Conservation (phyloP, 2,797 vertebrate species). For the Pampus argenteus region DNA sequence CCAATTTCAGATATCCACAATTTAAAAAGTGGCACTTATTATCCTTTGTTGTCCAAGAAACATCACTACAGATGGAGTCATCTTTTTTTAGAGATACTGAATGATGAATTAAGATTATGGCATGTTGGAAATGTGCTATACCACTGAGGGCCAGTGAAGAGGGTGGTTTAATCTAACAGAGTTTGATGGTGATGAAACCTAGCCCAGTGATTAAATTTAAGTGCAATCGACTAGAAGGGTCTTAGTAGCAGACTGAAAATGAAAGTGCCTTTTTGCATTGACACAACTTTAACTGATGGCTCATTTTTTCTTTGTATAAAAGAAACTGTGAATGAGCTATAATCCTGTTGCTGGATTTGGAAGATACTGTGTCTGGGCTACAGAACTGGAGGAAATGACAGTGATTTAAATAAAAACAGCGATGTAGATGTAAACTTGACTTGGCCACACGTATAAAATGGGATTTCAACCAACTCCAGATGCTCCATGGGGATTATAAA, state of each 20-base stretch:
- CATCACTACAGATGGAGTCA: slow-evolving; percentile 33
- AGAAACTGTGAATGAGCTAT: slow-evolving; percentile 49
- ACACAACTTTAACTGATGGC: slow-evolving; percentile 51
- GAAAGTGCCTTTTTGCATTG: slow-evolving; percentile 76
- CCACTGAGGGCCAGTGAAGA: slow-evolving; percentile 48
- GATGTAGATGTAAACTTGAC: slow-evolving; percentile 18
- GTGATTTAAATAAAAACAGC: slow-evolving; percentile 25
- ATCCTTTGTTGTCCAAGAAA: slow-evolving; percentile 33
- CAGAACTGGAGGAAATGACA: slow-evolving; percentile 43
- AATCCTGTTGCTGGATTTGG: slow-evolving; percentile 78
- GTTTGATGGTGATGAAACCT: slow-evolving; percentile 39
- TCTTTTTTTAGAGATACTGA: slow-evolving; percentile 39
- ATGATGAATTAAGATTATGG: slow-evolving; percentile 39
- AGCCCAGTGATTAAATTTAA: slow-evolving; percentile 71
- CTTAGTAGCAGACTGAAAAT: slow-evolving; percentile 64
- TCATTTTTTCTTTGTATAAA: slow-evolving; percentile 46
- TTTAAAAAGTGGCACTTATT: slow-evolving; percentile 59
- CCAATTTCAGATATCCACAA: slow-evolving; percentile 43
- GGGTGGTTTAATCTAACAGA: slow-evolving; percentile 42
- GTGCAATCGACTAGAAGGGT: slow-evolving; percentile 77
- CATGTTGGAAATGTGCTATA: slow-evolving; percentile 53
- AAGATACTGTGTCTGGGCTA: slow-evolving; percentile 28
- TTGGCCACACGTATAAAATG: slow-evolving; percentile 32
- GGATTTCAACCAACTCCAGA: slow-evolving; percentile 29
- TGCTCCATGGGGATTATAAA: slow-evolving; percentile 32